Evolutionary conservation across 2,888 invertebrate species (phyloP).

Genomic region (Entomobrya multifasciata): DNA sequence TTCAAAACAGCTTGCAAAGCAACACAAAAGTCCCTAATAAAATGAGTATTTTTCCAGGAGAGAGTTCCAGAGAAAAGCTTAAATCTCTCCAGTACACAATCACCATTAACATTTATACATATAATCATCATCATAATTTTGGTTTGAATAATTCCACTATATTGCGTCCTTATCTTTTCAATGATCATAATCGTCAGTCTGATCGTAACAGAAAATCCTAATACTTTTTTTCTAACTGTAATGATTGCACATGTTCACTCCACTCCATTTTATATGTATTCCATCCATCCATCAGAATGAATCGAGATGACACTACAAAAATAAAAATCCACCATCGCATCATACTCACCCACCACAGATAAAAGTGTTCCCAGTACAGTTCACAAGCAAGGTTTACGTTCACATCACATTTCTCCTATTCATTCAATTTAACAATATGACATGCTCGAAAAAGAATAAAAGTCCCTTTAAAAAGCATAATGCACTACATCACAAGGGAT

Average conservation of each 20-base stretch:
- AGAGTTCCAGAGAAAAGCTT: constrained; percentile 41
- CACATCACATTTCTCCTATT: constrained; percentile 17
- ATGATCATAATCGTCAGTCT: background rate
- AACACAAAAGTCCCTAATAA: background rate
- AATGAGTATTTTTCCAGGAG: background rate
- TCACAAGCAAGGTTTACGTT: background rate
- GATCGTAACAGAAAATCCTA: background rate
- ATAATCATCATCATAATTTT: constrained; percentile 11
- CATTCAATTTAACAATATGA: constrained; percentile 58
- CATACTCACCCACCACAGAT: no score
- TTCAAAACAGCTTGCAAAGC: background rate
- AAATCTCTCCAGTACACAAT: constrained; percentile 25
- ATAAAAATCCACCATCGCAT: no score
- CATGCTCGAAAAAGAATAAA: no score
- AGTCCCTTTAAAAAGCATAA: no score
- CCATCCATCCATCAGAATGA: background rate
- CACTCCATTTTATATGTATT: no score
- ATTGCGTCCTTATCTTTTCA: background rate
- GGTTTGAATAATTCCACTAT: constrained; percentile 49
- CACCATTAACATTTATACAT: background rate
- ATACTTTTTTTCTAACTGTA: background rate
- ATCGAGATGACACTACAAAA: constrained; percentile 37
- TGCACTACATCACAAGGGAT: background rate
- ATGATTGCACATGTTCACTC: background rate
- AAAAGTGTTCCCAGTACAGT: background rate